These are phyloP conservation scores for Varanus salvator DNA, from an alignment of 2,113 vertebrate species.

Conservation along the genomic window DNA sequence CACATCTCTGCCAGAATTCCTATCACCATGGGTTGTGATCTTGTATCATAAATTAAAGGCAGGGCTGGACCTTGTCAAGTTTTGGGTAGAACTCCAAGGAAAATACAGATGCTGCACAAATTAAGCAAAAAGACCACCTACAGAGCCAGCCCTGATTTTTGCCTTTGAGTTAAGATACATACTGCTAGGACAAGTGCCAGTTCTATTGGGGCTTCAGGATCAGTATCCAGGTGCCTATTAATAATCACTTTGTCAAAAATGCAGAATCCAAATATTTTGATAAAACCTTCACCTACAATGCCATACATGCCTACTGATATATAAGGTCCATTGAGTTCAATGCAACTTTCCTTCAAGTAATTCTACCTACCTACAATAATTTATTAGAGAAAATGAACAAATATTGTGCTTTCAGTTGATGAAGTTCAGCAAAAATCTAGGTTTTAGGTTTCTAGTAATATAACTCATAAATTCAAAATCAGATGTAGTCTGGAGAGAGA, in stretches of 20 bases:
- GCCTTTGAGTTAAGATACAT: conserved; percentile 39
- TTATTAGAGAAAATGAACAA: background rate
- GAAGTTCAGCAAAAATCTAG: background rate
- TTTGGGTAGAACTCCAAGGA: conserved; percentile 66
- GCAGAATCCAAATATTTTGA: conserved; percentile 6
- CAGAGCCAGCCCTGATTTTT: conserved; percentile 64
- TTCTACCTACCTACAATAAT: background rate
- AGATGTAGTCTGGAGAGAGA: background rate
- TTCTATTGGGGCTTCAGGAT: conserved; percentile 24
- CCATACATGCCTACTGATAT: background rate
- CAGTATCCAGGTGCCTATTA: conserved; percentile 11
- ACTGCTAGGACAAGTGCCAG: conserved; percentile 34
- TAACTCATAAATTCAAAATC: background rate
- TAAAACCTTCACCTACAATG: background rate
- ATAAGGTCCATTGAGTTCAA: background rate
- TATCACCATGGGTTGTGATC: conserved; percentile 59
- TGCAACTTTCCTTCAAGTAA: background rate
- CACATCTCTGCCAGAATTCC: conserved; percentile 23
- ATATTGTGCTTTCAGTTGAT: background rate
- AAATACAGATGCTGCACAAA: conserved; percentile 73
- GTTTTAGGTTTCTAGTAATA: background rate
- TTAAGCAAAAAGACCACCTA: conserved; percentile 71
- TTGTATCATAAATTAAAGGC: conserved; percentile 69
- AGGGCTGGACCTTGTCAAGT: conserved; percentile 66
- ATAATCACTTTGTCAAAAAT: background rate